A percentile compares a stretch with the other conserved stretches of the same genome.
Evolutionary conservation across 2,113 vertebrate genomes (phyloP).

Genomic region (Cynocephalus volans): DNA sequence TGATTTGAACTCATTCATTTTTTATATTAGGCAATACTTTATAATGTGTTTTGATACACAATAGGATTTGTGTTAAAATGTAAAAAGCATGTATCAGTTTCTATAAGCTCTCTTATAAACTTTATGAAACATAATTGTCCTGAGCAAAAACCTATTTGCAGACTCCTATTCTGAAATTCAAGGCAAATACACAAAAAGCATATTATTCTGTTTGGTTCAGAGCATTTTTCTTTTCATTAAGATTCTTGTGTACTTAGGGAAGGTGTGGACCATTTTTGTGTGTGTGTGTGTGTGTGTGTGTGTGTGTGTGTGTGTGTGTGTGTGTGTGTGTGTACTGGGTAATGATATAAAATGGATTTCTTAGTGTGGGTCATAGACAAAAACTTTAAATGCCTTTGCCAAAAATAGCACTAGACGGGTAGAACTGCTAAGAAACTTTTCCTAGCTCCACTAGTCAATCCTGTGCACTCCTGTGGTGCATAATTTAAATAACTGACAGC

Average conservation of each 20-base stretch:
- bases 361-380: not conserved
- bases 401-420: not conserved
- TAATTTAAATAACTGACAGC: not conserved
- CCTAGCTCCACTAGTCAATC: not conserved
- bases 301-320: not conserved
- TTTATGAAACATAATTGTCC: not conserved
- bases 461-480: not conserved
- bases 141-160: not conserved
- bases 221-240: constrained; percentile 23
- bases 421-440: not conserved
- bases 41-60: not conserved
- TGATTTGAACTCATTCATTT: constrained; percentile 12
- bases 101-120: not conserved
- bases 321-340: not conserved
- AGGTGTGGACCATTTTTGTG: not conserved
- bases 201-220: not conserved
- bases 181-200: not conserved
- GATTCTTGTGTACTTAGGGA: not conserved
- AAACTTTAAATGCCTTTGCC: constrained; percentile 1
- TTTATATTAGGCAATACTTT: not conserved
- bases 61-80: not conserved
- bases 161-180: not conserved
- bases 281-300: not conserved
- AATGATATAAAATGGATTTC: not conserved
- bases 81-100: not conserved